A percentile compares a stretch with the other conserved stretches of the same genome.
Conservation (phyloP, 2,888 invertebrate species). For the Colostygia pectinataria region DNA sequence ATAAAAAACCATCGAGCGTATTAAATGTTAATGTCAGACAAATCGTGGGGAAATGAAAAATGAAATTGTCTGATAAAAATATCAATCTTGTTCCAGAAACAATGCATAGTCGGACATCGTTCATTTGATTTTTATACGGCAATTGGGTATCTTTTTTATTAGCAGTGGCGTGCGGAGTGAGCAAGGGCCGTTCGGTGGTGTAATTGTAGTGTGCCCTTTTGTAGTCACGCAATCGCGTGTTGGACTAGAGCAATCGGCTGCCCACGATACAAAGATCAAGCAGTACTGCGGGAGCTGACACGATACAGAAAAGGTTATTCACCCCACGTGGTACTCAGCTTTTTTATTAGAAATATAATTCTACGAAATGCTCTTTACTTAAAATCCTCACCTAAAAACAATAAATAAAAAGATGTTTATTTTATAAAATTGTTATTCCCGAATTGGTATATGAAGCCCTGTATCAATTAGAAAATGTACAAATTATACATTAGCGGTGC, state of each 20-base stretch:
- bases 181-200: constrained; percentile 61
- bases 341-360: too few species aligned
- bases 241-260: constrained; percentile 11
- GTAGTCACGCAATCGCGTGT: constrained; percentile 73
- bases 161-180: constrained; percentile 66
- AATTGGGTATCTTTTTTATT: constrained; percentile 56
- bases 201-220: constrained; percentile 68
- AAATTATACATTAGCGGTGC: too few species aligned
- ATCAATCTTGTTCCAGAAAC: constrained; percentile 40
- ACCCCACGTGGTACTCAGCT: too few species aligned
- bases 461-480: too few species aligned
- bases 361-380: too few species aligned
- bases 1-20: constrained; percentile 38
- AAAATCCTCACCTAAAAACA: too few species aligned
- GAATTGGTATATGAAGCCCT: too few species aligned
- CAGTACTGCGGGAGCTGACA: constrained; percentile 2
- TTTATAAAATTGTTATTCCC: too few species aligned
- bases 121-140: constrained; percentile 48
- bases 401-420: too few species aligned
- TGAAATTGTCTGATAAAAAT: constrained; percentile 41
- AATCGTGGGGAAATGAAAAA: constrained; percentile 40
- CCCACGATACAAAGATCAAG: neutral
- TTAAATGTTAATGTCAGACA: constrained; percentile 37
- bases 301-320: too few species aligned
- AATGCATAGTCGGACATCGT: constrained; percentile 39